These are phyloP conservation scores for Malacoctenus gilli DNA, from an alignment of 2,797 vertebrate genomes.

Conservation along the genomic window DNA sequence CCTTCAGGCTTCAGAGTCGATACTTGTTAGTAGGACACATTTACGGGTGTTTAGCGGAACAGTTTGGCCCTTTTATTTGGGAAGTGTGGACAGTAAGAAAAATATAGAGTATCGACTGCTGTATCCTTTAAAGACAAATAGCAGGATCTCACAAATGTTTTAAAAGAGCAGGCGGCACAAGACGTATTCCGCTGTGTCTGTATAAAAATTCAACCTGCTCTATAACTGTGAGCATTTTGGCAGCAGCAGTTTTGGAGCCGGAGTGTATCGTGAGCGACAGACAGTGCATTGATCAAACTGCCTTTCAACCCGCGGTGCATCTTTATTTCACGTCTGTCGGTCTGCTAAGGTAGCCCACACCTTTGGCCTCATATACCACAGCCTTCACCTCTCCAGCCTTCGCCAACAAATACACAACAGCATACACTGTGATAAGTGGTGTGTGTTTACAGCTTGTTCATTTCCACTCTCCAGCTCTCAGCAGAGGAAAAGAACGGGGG, in stretches of 20 bases:
- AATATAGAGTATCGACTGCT: slow-evolving; percentile 11
- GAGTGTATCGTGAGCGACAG: slow-evolving; percentile 35
- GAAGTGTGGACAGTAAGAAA: slow-evolving; percentile 14
- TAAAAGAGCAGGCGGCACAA: slow-evolving; percentile 2
- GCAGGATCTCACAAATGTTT: not conserved
- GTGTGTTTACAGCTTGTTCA: slow-evolving; percentile 90
- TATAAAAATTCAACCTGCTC: slow-evolving; percentile 16
- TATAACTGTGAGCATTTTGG: slow-evolving; percentile 27
- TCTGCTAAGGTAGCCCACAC: slow-evolving; percentile 58
- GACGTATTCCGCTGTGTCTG: slow-evolving; percentile 9
- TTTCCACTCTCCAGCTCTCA: slow-evolving; percentile 88
- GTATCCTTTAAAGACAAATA: not conserved
- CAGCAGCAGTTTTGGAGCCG: slow-evolving; percentile 40
- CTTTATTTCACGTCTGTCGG: slow-evolving; percentile 61
- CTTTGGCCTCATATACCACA: slow-evolving; percentile 68
- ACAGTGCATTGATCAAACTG: slow-evolving; percentile 66
- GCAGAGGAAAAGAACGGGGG: slow-evolving; percentile 77
- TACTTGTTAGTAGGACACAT: slow-evolving; percentile 1
- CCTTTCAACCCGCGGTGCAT: slow-evolving; percentile 66
- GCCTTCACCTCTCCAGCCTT: slow-evolving; percentile 61
- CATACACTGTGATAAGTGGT: slow-evolving; percentile 83
- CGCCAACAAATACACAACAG: slow-evolving; percentile 75
- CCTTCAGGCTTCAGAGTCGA: not conserved
- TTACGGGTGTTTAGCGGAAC: not conserved
- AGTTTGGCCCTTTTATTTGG: slow-evolving; percentile 13